phyloP scores from a whole-genome alignment of 2,113 vertebrate species.

The Canis aureus region DNA sequence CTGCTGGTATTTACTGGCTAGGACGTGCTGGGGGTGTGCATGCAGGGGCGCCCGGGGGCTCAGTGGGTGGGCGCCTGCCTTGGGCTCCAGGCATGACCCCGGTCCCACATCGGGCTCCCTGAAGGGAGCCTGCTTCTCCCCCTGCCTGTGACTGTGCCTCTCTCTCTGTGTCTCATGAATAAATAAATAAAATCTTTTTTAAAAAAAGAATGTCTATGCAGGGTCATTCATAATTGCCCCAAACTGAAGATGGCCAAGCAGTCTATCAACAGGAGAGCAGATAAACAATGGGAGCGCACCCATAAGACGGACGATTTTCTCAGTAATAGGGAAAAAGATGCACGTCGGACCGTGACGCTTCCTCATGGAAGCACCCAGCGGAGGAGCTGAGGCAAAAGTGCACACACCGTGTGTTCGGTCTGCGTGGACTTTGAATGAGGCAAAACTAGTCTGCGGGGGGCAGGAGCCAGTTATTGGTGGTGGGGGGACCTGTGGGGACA shows the following conservation, averaged over 20 bases:
- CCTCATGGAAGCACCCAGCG: fast-evolving
- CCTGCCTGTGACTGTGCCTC: no score
- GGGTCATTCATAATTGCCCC: background rate
- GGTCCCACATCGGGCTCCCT: no score
- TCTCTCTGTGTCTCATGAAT: no score
- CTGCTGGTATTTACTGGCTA: background rate
- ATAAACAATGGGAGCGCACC: fast-evolving
- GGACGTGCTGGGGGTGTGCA: no score
- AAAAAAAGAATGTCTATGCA: background rate
- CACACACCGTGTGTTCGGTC: fast-evolving
- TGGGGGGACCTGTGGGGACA: fast-evolving
- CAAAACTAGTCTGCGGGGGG: fast-evolving
- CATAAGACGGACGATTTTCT: fast-evolving
- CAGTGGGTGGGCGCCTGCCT: no score
- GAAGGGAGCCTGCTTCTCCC: no score
- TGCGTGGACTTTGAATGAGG: background rate
- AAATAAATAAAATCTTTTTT: no score
- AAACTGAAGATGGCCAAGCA: background rate
- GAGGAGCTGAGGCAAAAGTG: fast-evolving
- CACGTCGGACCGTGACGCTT: fast-evolving
- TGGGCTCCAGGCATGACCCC: no score
- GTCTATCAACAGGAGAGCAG: background rate
- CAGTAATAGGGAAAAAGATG: background rate
- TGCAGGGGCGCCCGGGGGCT: no score
- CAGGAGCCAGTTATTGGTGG: background rate